A percentile compares a stretch with the other conserved stretches of the same genome.
These are phyloP conservation scores for Pyrochroa serraticornis DNA, from an alignment of 2,888 invertebrate species.

Conservation along the genomic window DNA sequence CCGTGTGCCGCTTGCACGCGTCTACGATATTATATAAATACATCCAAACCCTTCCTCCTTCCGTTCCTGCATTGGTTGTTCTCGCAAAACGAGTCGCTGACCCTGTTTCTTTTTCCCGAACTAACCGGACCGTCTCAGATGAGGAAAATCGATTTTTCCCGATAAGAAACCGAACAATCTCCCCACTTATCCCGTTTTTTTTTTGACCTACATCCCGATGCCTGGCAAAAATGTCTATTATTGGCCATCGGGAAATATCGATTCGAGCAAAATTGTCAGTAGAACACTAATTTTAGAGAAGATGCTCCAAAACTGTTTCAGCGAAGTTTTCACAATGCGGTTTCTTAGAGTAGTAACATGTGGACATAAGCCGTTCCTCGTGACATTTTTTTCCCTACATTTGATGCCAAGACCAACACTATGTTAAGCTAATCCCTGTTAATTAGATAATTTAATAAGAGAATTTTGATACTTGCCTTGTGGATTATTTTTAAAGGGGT, in stretches of 20 bases:
- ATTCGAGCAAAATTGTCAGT: conserved; percentile 9
- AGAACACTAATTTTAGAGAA: conserved; percentile 13
- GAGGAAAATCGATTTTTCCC: neutral
- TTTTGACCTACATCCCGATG: conserved; percentile 11
- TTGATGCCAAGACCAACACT: too few relatives aligned
- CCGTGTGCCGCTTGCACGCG: neutral
- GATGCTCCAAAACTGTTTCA: conserved; percentile 9
- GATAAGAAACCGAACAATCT: neutral
- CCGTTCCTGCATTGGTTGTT: neutral
- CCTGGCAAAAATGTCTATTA: conserved; percentile 13
- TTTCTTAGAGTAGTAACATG: conserved; percentile 13
- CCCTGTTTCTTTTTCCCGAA: conserved; percentile 4
- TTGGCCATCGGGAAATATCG: conserved; percentile 6
- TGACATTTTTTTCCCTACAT: too few relatives aligned
- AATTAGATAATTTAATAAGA: too few relatives aligned
- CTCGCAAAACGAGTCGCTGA: conserved; percentile 11
- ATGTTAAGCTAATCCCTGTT: too few relatives aligned
- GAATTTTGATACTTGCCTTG: too few relatives aligned
- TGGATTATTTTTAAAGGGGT: too few relatives aligned
- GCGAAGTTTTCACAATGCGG: conserved; percentile 1
- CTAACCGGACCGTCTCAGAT: neutral
- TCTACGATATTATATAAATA: neutral
- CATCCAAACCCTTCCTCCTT: neutral
- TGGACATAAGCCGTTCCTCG: too few relatives aligned
- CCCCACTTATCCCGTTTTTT: neutral